phyloP scores from a whole-genome alignment of 2,797 vertebrate genomes.

The Chiloscyllium punctatum region DNA sequence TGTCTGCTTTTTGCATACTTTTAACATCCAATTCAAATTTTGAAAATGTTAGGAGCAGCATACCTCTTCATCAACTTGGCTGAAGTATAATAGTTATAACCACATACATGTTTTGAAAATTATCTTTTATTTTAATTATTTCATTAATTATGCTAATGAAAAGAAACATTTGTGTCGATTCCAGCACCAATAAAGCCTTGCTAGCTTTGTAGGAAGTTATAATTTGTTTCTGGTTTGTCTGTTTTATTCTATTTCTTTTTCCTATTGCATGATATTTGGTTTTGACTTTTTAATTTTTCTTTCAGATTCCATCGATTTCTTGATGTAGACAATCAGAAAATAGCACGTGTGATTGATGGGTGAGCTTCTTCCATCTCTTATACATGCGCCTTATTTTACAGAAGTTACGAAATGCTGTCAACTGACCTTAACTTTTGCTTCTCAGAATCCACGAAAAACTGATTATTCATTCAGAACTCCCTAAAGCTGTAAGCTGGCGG shows the following conservation, averaged over 20 bases:
- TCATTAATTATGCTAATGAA: neutral
- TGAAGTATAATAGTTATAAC: neutral
- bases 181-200: neutral
- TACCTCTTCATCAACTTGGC: neutral
- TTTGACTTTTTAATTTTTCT: neutral
- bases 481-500: conserved; percentile 88
- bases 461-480: conserved; percentile 85
- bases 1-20: neutral
- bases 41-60: neutral
- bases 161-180: neutral
- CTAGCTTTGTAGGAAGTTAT: neutral
- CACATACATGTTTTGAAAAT: neutral
- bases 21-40: neutral
- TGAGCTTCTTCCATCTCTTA: conserved; percentile 52
- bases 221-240: neutral
- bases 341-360: conserved; percentile 80
- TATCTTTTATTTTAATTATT: neutral
- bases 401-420: conserved; percentile 27
- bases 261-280: neutral
- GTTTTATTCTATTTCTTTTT: neutral
- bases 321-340: conserved; percentile 83
- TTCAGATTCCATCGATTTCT: conserved; percentile 85
- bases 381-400: conserved; percentile 4
- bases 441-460: conserved; percentile 89
- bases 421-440: conserved; percentile 41